phyloP scores from a whole-genome alignment of 2,113 vertebrate species.

The Mionectes macconnelli region DNA sequence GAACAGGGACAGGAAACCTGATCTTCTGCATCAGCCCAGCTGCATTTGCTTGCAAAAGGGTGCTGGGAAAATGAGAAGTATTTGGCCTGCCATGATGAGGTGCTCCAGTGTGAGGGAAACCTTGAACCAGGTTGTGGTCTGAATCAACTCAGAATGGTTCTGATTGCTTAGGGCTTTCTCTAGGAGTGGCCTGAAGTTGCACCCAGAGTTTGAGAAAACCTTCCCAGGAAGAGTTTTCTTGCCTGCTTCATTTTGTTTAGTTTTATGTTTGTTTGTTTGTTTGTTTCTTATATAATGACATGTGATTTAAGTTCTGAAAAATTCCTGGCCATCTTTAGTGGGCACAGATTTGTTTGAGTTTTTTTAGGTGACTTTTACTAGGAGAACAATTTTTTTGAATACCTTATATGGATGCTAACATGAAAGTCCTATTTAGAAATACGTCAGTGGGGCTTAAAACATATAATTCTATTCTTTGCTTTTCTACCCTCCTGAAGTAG shows the following conservation, averaged over 20 bases:
- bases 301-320: background rate
- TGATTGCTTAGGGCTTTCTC: background rate
- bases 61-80: background rate
- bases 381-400: background rate
- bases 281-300: background rate
- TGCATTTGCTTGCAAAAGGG: background rate
- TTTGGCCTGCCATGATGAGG: rapidly evolving
- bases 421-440: background rate
- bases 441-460: background rate
- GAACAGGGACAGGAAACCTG: background rate
- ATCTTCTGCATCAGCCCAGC: background rate
- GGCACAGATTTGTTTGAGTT: background rate
- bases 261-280: background rate
- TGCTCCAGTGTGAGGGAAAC: background rate
- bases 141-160: background rate
- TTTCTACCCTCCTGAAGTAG: background rate
- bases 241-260: background rate
- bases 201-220: background rate
- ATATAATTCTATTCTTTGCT: background rate
- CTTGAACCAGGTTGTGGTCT: background rate
- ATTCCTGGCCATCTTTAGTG: background rate
- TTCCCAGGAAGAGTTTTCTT: background rate
- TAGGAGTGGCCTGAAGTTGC: background rate
- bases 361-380: background rate
- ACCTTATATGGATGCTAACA: background rate